Percentiles rank a stretch among this genome's conserved stretches.
phyloP scores from a whole-genome alignment of 2,797 vertebrate genomes.

The Amblyraja radiata region DNA sequence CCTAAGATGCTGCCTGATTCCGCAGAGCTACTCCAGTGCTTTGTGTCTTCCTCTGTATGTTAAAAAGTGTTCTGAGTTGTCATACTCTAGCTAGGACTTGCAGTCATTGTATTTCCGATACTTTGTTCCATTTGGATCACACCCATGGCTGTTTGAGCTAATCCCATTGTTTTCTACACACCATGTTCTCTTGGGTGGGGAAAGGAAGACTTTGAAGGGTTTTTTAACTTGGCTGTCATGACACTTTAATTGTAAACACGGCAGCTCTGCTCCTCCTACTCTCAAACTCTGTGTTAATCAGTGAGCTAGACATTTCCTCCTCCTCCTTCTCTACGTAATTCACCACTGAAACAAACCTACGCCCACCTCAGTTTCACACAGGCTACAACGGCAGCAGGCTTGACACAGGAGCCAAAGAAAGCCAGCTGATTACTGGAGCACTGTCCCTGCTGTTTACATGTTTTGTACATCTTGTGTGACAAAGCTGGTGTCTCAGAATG shows the following conservation, averaged over 20 bases:
- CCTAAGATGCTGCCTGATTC: background rate
- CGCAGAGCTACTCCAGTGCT: no score
- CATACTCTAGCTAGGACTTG: background rate
- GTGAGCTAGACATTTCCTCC: conserved; percentile 7
- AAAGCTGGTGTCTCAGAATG: background rate
- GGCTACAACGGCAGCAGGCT: background rate
- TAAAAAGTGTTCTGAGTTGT: background rate
- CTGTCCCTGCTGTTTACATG: conserved; percentile 8
- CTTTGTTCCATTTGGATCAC: background rate
- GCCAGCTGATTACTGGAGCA: background rate
- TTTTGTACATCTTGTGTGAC: conserved; percentile 21
- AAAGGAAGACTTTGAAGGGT: background rate
- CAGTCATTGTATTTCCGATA: background rate
- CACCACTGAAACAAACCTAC: background rate
- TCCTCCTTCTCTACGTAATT: conserved; percentile 13
- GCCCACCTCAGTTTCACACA: conserved; percentile 26
- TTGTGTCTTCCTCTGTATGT: no score
- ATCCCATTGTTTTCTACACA: background rate
- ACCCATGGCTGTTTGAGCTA: background rate
- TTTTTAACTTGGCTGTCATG: background rate
- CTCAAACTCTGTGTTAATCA: background rate
- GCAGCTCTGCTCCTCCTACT: background rate
- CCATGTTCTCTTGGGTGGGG: background rate
- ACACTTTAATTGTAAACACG: conserved; percentile 24
- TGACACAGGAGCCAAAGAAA: background rate